Conservation (phyloP, 2,113 vertebrate genomes). For the Vulpes lagopus region DNA sequence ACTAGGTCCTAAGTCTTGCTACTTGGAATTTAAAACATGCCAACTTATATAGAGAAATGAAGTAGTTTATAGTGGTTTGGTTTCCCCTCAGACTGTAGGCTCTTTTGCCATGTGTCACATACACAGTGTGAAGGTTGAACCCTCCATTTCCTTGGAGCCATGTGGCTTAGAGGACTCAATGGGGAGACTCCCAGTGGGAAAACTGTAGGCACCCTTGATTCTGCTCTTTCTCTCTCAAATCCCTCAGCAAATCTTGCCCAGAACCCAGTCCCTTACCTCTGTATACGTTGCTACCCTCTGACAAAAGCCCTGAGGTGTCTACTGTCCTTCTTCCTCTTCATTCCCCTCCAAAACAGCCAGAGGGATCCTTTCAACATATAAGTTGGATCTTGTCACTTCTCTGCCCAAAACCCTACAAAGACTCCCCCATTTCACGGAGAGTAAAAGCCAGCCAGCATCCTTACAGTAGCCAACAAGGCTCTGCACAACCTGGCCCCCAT, state of each 20-base stretch:
- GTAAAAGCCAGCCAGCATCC: neutral
- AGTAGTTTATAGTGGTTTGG: neutral
- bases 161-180: neutral
- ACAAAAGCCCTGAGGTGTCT: neutral
- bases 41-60: neutral
- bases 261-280: neutral
- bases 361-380: neutral
- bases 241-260: neutral
- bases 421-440: neutral
- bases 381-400: neutral
- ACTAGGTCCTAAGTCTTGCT: neutral
- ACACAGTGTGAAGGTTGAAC: neutral
- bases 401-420: neutral
- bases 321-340: neutral
- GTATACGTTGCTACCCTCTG: neutral
- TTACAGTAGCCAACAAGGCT: neutral
- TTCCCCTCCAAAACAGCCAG: neutral
- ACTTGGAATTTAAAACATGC: neutral
- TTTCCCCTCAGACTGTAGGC: neutral
- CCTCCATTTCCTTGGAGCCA: too few relatives aligned
- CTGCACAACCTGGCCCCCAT: neutral
- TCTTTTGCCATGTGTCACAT: neutral
- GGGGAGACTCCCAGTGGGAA: neutral
- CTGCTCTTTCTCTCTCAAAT: neutral
- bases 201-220: neutral